A percentile compares a stretch with the other conserved stretches of the same genome.
Conservation (phyloP, 2,888 invertebrate species). For the Nymphalis polychloros region DNA sequence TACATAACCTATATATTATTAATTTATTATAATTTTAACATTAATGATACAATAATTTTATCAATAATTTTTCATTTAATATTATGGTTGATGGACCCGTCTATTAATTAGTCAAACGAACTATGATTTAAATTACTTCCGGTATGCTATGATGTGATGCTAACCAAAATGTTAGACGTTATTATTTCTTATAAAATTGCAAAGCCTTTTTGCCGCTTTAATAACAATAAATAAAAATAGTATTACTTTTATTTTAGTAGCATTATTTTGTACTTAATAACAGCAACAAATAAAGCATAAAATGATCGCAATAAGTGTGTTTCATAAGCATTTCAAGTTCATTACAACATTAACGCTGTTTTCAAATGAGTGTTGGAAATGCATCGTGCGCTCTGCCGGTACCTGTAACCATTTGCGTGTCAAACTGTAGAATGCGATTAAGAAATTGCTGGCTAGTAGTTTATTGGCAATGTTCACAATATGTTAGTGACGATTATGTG, state of each 20-base stretch:
- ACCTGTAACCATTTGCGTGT: slow-evolving; percentile 40
- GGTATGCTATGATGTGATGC: too few relatives aligned
- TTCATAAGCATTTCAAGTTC: slow-evolving; percentile 45
- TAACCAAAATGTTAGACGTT: too few relatives aligned
- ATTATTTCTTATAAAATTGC: too few relatives aligned
- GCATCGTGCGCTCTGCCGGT: slow-evolving; percentile 40
- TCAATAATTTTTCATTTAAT: too few relatives aligned
- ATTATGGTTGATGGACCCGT: too few relatives aligned
- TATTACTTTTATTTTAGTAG: background rate
- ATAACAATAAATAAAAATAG: background rate
- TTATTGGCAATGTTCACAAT: slow-evolving; percentile 50
- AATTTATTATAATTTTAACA: too few relatives aligned
- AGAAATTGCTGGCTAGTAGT: slow-evolving; percentile 47
- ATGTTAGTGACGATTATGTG: slow-evolving; percentile 46
- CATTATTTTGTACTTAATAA: background rate
- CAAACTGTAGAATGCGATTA: slow-evolving; percentile 45
- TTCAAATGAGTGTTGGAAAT: slow-evolving; percentile 41
- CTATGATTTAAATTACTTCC: too few relatives aligned
- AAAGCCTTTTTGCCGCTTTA: too few relatives aligned
- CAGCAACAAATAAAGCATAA: slow-evolving; percentile 12
- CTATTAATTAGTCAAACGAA: too few relatives aligned
- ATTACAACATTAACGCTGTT: slow-evolving; percentile 41
- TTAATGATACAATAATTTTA: too few relatives aligned
- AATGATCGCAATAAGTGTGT: slow-evolving; percentile 31
- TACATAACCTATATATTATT: background rate